A percentile compares a stretch with the other conserved stretches of the same genome.
phyloP scores from a whole-genome alignment of 2,888 invertebrate genomes.

The Tridacna crocea region DNA sequence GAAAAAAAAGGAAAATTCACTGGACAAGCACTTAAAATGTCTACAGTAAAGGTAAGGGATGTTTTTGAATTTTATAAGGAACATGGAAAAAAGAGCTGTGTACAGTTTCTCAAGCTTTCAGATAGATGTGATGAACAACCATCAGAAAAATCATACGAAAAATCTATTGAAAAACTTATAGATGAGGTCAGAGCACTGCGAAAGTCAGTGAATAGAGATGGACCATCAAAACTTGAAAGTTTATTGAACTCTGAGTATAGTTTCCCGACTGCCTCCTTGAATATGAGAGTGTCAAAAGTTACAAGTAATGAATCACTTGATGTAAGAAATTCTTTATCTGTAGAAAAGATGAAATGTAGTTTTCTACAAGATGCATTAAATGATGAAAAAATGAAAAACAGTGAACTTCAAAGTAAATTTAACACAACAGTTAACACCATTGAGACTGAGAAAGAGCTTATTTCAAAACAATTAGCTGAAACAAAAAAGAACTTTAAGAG shows the following conservation, averaged over 20 bases:
- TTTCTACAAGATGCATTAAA: too few relatives aligned
- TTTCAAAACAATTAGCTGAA: constrained; percentile 4
- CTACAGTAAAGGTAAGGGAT: not conserved
- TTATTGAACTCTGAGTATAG: not conserved
- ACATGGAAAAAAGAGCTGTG: constrained; percentile 1
- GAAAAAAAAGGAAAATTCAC: too few relatives aligned
- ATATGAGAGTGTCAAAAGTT: constrained; percentile 19
- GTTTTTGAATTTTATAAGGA: not conserved
- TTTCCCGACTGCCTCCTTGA: constrained; percentile 7
- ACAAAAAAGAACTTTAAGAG: constrained; percentile 29
- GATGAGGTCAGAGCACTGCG: not conserved
- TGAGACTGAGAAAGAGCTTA: too few relatives aligned
- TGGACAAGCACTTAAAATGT: not conserved
- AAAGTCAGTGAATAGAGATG: constrained; percentile 20
- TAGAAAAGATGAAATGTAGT: too few relatives aligned
- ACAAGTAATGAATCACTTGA: not conserved
- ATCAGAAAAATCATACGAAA: not conserved
- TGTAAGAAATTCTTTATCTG: too few relatives aligned
- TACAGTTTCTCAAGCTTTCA: not conserved
- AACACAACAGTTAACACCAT: too few relatives aligned
- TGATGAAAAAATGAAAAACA: too few relatives aligned
- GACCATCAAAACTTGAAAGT: constrained; percentile 8
- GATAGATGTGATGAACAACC: too few relatives aligned
- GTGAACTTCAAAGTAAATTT: too few relatives aligned
- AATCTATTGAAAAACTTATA: constrained; percentile 9